Conservation (phyloP, 2,113 vertebrate species). For the Falcunculus frontatus region DNA sequence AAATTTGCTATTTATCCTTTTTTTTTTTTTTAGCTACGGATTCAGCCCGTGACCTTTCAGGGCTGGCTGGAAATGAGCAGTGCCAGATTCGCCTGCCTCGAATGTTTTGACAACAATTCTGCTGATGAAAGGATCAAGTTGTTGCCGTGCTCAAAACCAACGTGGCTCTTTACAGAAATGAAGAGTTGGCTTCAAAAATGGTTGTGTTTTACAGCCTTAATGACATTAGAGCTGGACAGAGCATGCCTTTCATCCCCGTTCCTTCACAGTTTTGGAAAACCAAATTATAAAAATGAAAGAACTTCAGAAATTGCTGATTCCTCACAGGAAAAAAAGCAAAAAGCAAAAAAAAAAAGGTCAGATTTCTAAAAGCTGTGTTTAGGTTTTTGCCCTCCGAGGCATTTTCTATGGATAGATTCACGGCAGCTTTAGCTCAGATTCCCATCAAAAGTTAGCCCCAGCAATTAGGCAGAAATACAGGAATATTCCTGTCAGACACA, state of each 20-base stretch:
- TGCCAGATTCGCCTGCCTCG: background rate
- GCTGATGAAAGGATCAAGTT: background rate
- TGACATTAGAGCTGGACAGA: background rate
- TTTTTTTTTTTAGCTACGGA: background rate
- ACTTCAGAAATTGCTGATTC: background rate
- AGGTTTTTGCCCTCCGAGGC: background rate
- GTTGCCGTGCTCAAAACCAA: background rate
- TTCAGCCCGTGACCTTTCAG: background rate
- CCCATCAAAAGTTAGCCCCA: background rate
- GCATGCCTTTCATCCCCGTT: rapidly evolving
- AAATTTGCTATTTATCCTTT: background rate
- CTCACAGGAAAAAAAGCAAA: no score
- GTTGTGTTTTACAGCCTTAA: background rate
- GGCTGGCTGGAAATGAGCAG: background rate
- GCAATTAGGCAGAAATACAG: background rate
- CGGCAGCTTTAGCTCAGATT: background rate
- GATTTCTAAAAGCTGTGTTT: background rate
- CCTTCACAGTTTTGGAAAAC: no score
- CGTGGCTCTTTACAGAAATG: background rate
- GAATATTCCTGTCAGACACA: background rate
- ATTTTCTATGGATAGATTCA: background rate
- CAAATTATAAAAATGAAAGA: background rate
- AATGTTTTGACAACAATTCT: background rate
- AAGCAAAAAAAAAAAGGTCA: no score
- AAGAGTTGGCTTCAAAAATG: background rate